Percentiles rank a stretch among this genome's conserved stretches.
Conservation (phyloP, 2,888 invertebrate species). For the Morpho deidamia region DNA sequence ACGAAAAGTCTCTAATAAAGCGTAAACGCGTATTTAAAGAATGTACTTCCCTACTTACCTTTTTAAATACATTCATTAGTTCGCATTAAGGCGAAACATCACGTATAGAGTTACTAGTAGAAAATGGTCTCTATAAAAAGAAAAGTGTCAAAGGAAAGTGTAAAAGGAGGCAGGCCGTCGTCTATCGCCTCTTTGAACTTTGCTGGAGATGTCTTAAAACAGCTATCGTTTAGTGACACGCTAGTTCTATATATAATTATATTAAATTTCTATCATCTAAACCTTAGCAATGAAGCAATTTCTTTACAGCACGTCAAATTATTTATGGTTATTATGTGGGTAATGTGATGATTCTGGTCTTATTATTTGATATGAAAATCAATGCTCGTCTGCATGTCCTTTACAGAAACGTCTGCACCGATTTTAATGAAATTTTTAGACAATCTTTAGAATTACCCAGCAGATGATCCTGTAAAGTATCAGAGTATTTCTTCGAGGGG, state of each 20-base stretch:
- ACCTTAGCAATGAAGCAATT: no score
- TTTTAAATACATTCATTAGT: conserved; percentile 11
- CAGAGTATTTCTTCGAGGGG: no score
- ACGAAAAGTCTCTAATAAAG: no score
- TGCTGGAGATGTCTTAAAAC: conserved; percentile 43
- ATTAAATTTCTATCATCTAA: neutral
- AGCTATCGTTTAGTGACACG: conserved; percentile 37
- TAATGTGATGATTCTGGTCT: no score
- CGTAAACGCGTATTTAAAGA: neutral
- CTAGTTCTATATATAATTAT: neutral
- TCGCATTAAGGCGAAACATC: conserved; percentile 1
- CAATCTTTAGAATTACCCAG: no score
- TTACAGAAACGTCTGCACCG: no score
- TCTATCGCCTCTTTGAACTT: conserved; percentile 45
- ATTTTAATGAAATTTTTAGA: no score
- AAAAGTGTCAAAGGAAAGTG: conserved; percentile 31
- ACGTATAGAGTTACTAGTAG: conserved; percentile 22
- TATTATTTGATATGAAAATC: no score
- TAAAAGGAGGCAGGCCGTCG: conserved; percentile 36
- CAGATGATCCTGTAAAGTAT: no score
- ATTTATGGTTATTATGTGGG: no score
- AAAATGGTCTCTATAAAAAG: conserved; percentile 25
- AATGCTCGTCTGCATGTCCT: no score
- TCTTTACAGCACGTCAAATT: no score
- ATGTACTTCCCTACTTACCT: neutral